A percentile compares a stretch with the other conserved stretches of the same genome.
These are phyloP conservation scores for Catocala nupta DNA, from an alignment of 2,888 invertebrate species.

Conservation along the genomic window DNA sequence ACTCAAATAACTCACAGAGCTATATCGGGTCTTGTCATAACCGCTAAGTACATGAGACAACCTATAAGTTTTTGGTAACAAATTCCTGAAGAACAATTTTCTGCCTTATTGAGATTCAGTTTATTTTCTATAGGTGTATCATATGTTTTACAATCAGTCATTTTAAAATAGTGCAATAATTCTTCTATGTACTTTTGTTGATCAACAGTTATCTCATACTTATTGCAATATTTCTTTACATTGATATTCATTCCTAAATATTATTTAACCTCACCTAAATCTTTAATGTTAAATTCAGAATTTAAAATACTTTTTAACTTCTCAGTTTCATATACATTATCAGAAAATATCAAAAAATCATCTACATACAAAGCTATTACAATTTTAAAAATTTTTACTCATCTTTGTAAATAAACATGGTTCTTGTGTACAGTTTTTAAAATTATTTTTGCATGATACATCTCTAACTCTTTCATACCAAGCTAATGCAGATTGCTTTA, in stretches of 20 bases:
- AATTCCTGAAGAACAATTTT: too few species aligned
- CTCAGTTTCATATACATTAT: background rate
- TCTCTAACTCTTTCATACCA: background rate
- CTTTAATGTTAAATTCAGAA: constrained; percentile 8
- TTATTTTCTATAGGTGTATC: constrained; percentile 15
- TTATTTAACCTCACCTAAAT: constrained; percentile 13
- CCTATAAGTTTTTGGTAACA: too few species aligned
- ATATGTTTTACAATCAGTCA: constrained; percentile 1
- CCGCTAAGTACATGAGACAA: too few species aligned
- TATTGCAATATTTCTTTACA: constrained; percentile 3
- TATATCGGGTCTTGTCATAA: too few species aligned
- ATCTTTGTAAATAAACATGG: too few species aligned
- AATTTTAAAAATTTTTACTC: background rate
- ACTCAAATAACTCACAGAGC: too few species aligned
- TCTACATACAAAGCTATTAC: background rate
- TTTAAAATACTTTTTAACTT: background rate
- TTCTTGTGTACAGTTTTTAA: background rate
- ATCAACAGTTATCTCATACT: constrained; percentile 6
- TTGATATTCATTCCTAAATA: constrained; percentile 13
- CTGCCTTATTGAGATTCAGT: constrained; percentile 7
- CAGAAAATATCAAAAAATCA: constrained; percentile 1
- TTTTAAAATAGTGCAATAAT: constrained; percentile 11
- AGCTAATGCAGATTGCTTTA: background rate
- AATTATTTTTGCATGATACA: background rate
- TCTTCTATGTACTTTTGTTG: constrained; percentile 15